These are phyloP conservation scores for Eidolon dupreanum DNA, from an alignment of 2,797 vertebrate genomes.

Conservation along the genomic window DNA sequence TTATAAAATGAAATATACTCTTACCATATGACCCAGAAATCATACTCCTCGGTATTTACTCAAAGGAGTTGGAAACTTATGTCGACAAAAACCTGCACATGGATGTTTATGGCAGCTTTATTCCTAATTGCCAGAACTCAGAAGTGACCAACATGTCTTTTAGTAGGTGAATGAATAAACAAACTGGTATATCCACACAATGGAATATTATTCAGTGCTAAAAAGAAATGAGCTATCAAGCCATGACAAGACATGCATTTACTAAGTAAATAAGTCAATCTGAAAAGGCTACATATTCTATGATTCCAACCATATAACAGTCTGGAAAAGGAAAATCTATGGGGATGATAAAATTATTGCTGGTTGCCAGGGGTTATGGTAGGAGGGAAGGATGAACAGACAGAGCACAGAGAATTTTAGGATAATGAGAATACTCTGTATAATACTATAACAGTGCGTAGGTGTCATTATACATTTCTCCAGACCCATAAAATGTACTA, in stretches of 20 bases:
- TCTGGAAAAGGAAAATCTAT: background rate
- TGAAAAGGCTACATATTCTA: background rate
- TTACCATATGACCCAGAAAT: background rate
- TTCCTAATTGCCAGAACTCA: background rate
- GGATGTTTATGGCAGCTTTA: background rate
- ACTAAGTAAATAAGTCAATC: background rate
- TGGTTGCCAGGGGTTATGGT: background rate
- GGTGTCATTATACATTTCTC: background rate
- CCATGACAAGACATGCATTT: background rate
- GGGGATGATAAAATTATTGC: background rate
- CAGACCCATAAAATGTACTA: background rate
- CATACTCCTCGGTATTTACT: background rate
- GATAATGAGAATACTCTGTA: background rate
- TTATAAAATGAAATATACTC: background rate
- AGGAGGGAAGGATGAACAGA: background rate
- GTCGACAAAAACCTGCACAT: background rate
- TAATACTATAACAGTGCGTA: background rate
- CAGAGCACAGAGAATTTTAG: background rate
- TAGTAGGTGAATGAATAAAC: background rate
- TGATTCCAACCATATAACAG: background rate
- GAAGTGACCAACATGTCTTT: background rate
- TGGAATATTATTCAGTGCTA: background rate
- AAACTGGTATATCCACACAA: background rate
- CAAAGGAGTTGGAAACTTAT: background rate
- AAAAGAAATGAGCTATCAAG: background rate